These are phyloP conservation scores for Chloebia gouldiae DNA, from an alignment of 2,113 vertebrate species.

Conservation along the genomic window DNA sequence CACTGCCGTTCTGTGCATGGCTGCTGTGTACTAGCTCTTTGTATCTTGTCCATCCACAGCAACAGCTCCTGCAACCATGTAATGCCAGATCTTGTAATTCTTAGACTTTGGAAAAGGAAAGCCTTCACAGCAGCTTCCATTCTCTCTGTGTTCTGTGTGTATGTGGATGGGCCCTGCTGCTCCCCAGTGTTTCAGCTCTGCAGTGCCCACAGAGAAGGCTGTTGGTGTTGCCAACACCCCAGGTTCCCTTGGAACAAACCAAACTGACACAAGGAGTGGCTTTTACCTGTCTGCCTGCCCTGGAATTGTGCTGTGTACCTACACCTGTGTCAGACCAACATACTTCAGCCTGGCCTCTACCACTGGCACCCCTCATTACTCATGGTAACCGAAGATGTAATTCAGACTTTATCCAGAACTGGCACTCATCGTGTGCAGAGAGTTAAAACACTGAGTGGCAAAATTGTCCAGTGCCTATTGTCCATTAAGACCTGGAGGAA, in stretches of 20 bases:
- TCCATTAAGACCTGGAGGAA: background rate
- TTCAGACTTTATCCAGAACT: background rate
- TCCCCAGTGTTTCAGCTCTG: accelerated
- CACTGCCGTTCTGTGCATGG: accelerated
- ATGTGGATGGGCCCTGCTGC: accelerated
- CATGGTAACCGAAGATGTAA: accelerated
- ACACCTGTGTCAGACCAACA: accelerated
- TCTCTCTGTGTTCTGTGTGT: background rate
- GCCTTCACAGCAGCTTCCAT: background rate
- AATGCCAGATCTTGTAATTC: background rate
- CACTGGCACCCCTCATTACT: accelerated
- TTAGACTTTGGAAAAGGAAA: background rate
- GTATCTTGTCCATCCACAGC: accelerated
- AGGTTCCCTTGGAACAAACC: background rate
- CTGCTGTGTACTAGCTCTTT: background rate
- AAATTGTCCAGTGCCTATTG: background rate
- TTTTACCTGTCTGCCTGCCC: background rate
- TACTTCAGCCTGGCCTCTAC: background rate
- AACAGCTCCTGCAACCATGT: accelerated
- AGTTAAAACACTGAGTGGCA: accelerated
- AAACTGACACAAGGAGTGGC: accelerated
- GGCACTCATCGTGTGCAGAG: accelerated
- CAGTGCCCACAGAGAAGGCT: background rate
- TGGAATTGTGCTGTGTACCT: background rate
- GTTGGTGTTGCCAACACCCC: background rate